Base-by-base conservation (phyloP, 2,888 invertebrate genomes). In the Tachina grossa region DNA sequence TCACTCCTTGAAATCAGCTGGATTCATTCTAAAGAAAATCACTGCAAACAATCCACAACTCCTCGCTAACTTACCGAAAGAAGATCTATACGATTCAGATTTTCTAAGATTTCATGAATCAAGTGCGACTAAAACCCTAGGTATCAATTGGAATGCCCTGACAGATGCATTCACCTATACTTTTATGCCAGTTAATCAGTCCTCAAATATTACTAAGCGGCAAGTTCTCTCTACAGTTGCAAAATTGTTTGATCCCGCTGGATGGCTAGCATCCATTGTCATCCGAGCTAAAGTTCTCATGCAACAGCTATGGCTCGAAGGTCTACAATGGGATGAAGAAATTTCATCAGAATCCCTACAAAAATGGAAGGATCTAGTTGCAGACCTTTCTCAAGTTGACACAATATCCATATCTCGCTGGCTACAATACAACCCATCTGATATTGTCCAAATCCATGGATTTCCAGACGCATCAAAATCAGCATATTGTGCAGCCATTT, bases 261-360 rank as follows among this genome's bases (percentile, higher is more conserved):
- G 83, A 13, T 83, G 78, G 74, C 51, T 83, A 39, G 41, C 77
- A 13, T 14, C 47, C 47, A 13, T 47, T 13, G 61, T 82, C 1
- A 49, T 85, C 9, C 57, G 63, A 43, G 79, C 75, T 11, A 82
- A 85, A 57, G 16, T 80, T 13, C 63, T 85, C 2, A 65, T 82
- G 65, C 85, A 85, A 59, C 66, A 76, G 49, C 10, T 85, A 1
- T 83, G 80, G 85, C 47, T 86, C 13, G n/a, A 49, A 13, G 31
- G 31, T 31, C 31, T 31, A 31, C 31, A 31, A 31, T 31, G 31
- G 31, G 31, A 31, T 31, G 31, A 31, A 31, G 31, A 31, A 31
- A 31, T 31, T 31, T 31, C 31, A 31, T 4, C 31, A 31, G 31
- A 31, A 31, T 31, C 31, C 31, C 31, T 31, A 3, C 31, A 31